Percentiles rank a stretch among this genome's conserved stretches.
These are phyloP conservation scores for Anagrus nilaparvatae DNA, from an alignment of 1,140 invertebrate species.

Conservation along the genomic window DNA sequence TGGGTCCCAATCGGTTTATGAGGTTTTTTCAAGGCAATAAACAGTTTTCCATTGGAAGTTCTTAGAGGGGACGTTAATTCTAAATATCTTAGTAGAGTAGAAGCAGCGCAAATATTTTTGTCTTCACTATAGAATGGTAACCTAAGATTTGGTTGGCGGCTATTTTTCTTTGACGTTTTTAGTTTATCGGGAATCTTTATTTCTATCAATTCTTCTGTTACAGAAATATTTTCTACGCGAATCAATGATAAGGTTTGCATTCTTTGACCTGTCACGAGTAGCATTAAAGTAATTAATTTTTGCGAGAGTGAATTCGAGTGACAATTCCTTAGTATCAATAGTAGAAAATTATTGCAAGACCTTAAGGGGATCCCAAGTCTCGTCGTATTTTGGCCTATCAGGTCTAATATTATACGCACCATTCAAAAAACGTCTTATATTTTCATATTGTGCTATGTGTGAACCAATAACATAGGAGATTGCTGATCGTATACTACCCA, in stretches of 20 bases:
- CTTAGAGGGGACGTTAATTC: background rate
- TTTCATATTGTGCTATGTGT: no score
- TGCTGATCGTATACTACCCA: background rate
- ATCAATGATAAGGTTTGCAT: constrained; percentile 1
- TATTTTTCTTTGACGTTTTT: background rate
- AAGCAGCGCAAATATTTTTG: background rate
- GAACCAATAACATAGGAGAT: background rate
- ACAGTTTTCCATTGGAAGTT: background rate
- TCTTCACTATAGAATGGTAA: background rate
- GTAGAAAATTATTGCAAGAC: background rate
- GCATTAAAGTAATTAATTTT: background rate
- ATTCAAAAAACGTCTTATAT: background rate
- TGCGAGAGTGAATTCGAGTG: background rate
- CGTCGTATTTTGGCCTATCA: background rate
- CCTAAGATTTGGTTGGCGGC: background rate
- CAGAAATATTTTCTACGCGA: background rate
- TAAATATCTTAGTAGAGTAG: background rate
- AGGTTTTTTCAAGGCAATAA: background rate
- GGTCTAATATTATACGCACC: background rate
- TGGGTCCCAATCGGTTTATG: background rate
- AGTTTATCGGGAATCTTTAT: background rate
- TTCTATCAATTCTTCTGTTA: background rate
- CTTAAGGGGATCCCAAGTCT: background rate
- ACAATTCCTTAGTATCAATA: background rate
- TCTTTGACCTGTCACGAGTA: background rate